phyloP scores from a whole-genome alignment of 2,888 invertebrate genomes.

The Ditula angustiorana region DNA sequence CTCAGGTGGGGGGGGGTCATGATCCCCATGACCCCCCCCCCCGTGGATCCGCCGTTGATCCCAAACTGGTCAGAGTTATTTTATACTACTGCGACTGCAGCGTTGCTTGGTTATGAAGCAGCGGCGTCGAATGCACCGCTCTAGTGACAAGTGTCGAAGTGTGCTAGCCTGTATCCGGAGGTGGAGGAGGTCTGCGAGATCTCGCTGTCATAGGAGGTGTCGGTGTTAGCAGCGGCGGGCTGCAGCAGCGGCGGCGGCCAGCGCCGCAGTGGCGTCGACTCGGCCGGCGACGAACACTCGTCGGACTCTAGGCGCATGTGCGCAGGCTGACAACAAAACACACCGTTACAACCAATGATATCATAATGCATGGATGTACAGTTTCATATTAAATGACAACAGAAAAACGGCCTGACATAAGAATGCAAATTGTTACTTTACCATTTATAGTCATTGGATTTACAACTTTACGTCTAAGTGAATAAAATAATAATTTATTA shows the following conservation, averaged over 20 bases:
- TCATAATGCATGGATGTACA: no score
- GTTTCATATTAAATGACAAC: no score
- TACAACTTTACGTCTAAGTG: no score
- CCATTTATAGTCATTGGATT: no score
- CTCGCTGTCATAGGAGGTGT: constrained; percentile 93
- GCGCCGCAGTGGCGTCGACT: constrained; percentile 67
- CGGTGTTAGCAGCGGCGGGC: constrained; percentile 73
- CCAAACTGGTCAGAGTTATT: no score
- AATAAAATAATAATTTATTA: no score
- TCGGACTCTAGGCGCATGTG: constrained; percentile 73
- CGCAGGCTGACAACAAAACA: constrained; percentile 48
- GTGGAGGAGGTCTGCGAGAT: constrained; percentile 94
- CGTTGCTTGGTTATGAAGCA: not conserved
- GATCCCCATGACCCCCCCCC: no score
- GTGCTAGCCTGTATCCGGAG: constrained; percentile 91
- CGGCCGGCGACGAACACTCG: constrained; percentile 73
- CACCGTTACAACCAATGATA: not conserved
- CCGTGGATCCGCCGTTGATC: no score
- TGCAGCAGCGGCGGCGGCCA: constrained; percentile 70
- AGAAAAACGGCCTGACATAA: no score
- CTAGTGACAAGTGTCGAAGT: constrained; percentile 52
- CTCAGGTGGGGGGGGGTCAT: no score
- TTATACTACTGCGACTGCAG: no score
- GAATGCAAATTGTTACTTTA: no score
- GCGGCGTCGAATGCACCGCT: constrained; percentile 5